phyloP scores from a whole-genome alignment of 2,113 vertebrate genomes.

The Nipponia nippon region DNA sequence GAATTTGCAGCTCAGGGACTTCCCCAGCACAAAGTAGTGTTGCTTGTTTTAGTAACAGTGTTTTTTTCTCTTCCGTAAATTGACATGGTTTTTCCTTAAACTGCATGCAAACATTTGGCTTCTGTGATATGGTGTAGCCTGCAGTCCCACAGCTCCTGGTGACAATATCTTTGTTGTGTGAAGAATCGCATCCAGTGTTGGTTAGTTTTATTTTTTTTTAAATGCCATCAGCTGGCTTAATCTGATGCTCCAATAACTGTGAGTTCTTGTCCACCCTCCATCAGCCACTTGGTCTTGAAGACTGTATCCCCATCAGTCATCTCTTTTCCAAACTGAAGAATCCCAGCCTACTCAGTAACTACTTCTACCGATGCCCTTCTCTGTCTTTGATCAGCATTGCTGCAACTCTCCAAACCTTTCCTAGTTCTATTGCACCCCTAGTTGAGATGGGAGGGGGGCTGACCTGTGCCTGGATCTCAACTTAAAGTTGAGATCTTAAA shows the following conservation, averaged over 20 bases:
- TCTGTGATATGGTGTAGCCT: background rate
- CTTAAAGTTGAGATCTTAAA: background rate
- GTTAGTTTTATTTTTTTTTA: background rate
- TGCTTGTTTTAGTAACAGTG: background rate
- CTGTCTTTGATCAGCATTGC: background rate
- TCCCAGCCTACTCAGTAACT: background rate
- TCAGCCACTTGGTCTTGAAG: background rate
- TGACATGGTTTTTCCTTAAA: background rate
- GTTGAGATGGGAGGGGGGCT: background rate
- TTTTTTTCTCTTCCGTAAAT: background rate
- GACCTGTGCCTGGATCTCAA: background rate
- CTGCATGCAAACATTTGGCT: background rate
- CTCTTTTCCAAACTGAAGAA: background rate
- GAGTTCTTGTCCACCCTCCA: background rate
- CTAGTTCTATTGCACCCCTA: background rate
- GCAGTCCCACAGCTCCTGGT: background rate
- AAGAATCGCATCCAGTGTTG: background rate
- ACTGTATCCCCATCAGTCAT: background rate
- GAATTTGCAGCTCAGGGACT: constrained; percentile 24
- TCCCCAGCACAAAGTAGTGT: constrained; percentile 26
- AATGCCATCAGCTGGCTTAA: background rate
- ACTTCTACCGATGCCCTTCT: background rate
- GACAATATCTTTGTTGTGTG: background rate
- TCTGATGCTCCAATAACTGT: background rate
- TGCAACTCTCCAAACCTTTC: background rate